Evolutionary conservation across 2,113 vertebrate genomes (phyloP), one percentile per base, ranked within the genome.

Genomic region (Indicator maculatus): DNA sequence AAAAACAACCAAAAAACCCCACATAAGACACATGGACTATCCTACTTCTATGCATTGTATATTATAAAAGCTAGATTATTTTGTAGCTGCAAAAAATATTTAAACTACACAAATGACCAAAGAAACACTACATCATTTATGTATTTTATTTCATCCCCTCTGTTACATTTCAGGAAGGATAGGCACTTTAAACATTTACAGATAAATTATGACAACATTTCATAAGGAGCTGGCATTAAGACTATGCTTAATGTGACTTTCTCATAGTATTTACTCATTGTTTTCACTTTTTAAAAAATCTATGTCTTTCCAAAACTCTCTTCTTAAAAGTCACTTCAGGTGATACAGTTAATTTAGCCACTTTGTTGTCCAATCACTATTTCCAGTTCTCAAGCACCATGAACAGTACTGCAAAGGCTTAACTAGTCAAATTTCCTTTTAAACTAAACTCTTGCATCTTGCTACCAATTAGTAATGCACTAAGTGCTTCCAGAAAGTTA

Each of bases 151-250:
- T 78, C 50, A 84, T 39, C 1, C 6, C 12, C n/a, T 69, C 60
- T 75, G 16, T 58, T 44, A 64, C 16, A 47, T 27, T 87, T 59
- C 61, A 63, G 36, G 58, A 75, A 95, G 58, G 50, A 90, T 2
- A 47, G 13, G 33, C 67, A 92, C 67, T 92, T 93, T 63, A 96
- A 94, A 80, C 91, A 96, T 95, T 94, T 96, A 79, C 63, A 8
- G 39, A 80, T 78, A 64, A 47, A 36, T 90, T 94, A 96, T 91
- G 26, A 45, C 23, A 89, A 65, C 38, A 77, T 30, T 31, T 60
- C 61, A 67, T 93, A 50, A 84, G 24, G 16, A 16, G 90, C 61
- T 52, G 50, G 50, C 90, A 79, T 55, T 82, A 91, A 92, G 63
- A 64, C 65, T 93, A 83, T 33, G 61, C n/a, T 91, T 73, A 58